phyloP scores from a whole-genome alignment of 2,888 invertebrate species.

The Xestia rhomboidea region DNA sequence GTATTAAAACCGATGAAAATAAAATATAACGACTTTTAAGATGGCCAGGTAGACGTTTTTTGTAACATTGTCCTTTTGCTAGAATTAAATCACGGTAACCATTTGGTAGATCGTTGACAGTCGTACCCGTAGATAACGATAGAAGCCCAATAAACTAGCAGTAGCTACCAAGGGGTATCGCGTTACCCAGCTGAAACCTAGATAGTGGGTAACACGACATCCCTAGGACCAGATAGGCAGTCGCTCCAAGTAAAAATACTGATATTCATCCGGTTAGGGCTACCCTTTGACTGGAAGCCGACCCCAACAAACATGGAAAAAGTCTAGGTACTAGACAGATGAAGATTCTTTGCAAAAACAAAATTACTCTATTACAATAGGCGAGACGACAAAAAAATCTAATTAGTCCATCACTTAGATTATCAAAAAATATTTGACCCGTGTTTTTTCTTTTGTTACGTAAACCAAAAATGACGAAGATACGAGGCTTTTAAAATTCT shows the following conservation, averaged over 20 bases:
- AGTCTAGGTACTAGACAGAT: neutral
- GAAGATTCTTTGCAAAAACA: neutral
- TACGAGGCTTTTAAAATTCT: too few species aligned
- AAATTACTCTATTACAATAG: neutral
- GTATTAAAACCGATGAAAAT: neutral
- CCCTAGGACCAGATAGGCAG: neutral
- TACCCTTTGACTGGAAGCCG: neutral
- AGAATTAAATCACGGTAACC: neutral
- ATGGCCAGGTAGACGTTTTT: neutral
- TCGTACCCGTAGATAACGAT: neutral
- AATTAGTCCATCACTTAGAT: too few species aligned
- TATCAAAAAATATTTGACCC: too few species aligned
- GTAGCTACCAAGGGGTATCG: neutral
- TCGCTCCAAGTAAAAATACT: neutral
- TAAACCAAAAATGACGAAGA: too few species aligned
- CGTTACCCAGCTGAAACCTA: neutral
- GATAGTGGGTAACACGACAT: neutral
- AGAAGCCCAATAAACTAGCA: neutral
- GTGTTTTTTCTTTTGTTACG: too few species aligned
- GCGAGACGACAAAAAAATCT: too few species aligned
- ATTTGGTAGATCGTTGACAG: neutral
- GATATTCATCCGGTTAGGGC: neutral
- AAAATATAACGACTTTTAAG: neutral
- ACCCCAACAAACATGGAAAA: neutral
- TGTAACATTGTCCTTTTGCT: neutral